Percentiles rank a stretch among this genome's conserved stretches.
phyloP scores from a whole-genome alignment of 2,888 invertebrate genomes.

The Drosophila parthenogenetica region DNA sequence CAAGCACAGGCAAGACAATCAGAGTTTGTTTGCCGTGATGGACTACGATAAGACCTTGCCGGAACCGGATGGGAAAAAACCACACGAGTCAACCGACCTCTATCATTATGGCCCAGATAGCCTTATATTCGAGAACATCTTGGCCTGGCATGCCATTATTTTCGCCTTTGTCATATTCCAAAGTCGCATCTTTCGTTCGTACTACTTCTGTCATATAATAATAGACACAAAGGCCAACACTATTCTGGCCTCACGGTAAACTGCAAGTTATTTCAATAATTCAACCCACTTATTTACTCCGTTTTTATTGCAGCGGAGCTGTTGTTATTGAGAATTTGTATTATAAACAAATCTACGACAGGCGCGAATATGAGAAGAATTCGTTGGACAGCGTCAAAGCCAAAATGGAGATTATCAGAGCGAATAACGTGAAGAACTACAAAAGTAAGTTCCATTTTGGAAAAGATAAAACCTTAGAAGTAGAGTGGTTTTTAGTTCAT shows the following conservation, averaged over 20 bases:
- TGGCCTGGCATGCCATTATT: slow-evolving; percentile 97
- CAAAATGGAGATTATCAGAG: slow-evolving; percentile 97
- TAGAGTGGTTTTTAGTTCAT: too few relatives aligned
- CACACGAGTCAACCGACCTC: neutral
- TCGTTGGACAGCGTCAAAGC: slow-evolving; percentile 95
- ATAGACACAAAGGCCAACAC: slow-evolving; percentile 98
- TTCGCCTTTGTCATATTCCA: slow-evolving; percentile 97
- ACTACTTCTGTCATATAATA: slow-evolving; percentile 98
- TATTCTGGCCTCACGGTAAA: slow-evolving; percentile 94
- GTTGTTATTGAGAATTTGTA: slow-evolving; percentile 96
- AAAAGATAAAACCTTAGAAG: too few relatives aligned
- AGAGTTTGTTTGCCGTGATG: slow-evolving; percentile 48
- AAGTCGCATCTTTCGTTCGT: slow-evolving; percentile 95
- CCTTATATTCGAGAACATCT: slow-evolving; percentile 86
- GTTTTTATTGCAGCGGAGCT: slow-evolving; percentile 89
- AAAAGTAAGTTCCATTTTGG: slow-evolving; percentile 32
- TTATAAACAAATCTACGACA: slow-evolving; percentile 93
- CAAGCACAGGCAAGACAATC: slow-evolving; percentile 40
- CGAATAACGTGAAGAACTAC: slow-evolving; percentile 89
- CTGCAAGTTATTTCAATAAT: neutral
- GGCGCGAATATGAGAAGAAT: slow-evolving; percentile 92
- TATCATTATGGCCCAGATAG: slow-evolving; percentile 62
- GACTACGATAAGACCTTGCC: slow-evolving; percentile 26
- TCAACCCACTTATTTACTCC: too few relatives aligned
- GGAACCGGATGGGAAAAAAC: neutral